Evolutionary conservation across 2,113 vertebrate genomes (phyloP), one percentile per base, ranked within the genome.

Genomic region (Silurus meridionalis): DNA sequence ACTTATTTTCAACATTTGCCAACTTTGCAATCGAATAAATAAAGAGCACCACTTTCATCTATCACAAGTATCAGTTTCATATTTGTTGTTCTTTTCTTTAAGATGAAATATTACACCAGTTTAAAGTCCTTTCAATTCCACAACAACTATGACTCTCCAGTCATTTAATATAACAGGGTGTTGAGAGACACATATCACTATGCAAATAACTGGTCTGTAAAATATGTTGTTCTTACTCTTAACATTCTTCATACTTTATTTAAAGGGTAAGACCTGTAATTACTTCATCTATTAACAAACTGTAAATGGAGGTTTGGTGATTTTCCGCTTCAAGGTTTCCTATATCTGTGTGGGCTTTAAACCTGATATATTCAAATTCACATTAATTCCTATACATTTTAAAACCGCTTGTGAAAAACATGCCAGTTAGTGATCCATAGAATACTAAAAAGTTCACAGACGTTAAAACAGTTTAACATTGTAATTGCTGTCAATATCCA

Each of bases 181-280:
- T 71, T 72, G 69, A 72, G 69, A 8, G 37, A 52, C 46, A 52
- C 23, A 10, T 5, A 52, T 75, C 72, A 75, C 52, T 25, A 25
- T 25, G 23, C 25, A 55, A 55, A 55, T 78, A 55, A 78, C 52
- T 7, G n/a, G 52, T 15, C 74, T 78, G n/a, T 55, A 77, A 74
- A 74, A 74, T 25, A 53, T 6, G 23, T 55, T 8, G 2, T 57
- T 10, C 23, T 28, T 25, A 25, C 5, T 23, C 48, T 52, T 23
- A 9, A 4, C 9, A 6, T 53, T 13, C 10, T 11, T 55, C 55
- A 78, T 78, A 57, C 72, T 50, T 75, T 53, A 75, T n/a, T 75
- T 74, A 75, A 53, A 53, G 72, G 48, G 5, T 75, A 75, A 6
- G 75, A 78, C n/a, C 52, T 78, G 74, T 78, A 14, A 78, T 78